A percentile compares a stretch with the other conserved stretches of the same genome.
Conservation (phyloP, 2,888 invertebrate species). For the Masnerella sp. region DNA sequence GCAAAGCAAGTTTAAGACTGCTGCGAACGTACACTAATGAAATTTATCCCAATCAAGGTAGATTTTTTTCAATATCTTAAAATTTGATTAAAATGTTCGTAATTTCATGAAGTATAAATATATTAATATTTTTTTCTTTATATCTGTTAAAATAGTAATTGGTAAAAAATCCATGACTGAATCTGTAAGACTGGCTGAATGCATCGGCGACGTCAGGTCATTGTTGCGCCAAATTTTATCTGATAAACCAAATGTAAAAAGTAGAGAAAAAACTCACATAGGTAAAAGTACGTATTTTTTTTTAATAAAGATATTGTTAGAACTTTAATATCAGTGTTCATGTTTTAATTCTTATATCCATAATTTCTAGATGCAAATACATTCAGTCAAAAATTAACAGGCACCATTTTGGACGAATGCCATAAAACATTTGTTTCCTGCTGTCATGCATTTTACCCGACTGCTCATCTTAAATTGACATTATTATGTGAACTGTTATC, state of each 20-base stretch:
- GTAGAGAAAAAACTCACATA: constrained; percentile 70
- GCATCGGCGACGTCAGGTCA: constrained; percentile 90
- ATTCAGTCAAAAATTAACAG: constrained; percentile 80
- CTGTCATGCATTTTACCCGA: constrained; percentile 97
- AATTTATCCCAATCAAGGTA: constrained; percentile 89
- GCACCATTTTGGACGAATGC: constrained; percentile 91
- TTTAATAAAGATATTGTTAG: background rate
- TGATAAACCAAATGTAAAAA: constrained; percentile 80
- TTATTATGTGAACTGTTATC: constrained; percentile 91
- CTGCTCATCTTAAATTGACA: constrained; percentile 94
- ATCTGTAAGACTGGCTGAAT: constrained; percentile 89
- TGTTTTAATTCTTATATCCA: too few species aligned
- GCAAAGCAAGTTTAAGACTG: constrained; percentile 88
- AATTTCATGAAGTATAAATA: constrained; percentile 2
- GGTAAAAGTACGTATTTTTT: constrained; percentile 64
- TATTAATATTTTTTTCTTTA: background rate
- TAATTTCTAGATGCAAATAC: constrained; percentile 34
- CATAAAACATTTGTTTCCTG: constrained; percentile 94
- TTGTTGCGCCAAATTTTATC: constrained; percentile 90
- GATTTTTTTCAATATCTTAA: background rate
- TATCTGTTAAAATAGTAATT: constrained; percentile 62
- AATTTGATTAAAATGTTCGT: too few species aligned
- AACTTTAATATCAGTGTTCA: background rate
- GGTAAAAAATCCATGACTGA: constrained; percentile 80
- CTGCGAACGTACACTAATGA: constrained; percentile 92